Conservation (phyloP, 2,797 vertebrate species). For the Pagetopsis macropterus region DNA sequence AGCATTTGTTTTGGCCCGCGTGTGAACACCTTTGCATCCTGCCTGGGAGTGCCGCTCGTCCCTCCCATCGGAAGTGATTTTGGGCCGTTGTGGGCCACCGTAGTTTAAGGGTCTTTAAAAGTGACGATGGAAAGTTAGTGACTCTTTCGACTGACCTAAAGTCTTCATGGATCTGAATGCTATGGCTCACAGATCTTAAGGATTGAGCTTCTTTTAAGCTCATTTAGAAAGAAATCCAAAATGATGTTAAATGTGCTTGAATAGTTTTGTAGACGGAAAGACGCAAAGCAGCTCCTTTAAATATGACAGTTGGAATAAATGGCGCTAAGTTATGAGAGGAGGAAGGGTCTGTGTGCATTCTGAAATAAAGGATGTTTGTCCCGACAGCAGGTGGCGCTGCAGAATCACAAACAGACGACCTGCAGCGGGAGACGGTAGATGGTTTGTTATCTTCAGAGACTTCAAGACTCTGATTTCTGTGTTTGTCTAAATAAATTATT, state of each 20-base stretch:
- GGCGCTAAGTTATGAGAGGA: background rate
- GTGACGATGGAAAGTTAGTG: background rate
- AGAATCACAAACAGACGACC: conserved; percentile 44
- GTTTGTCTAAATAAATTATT: conserved; percentile 69
- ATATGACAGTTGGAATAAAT: background rate
- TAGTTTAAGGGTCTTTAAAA: no score
- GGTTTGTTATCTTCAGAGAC: conserved; percentile 39
- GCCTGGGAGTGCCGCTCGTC: no score
- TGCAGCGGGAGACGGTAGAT: conserved; percentile 20
- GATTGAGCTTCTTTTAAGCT: background rate
- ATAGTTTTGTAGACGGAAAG: background rate
- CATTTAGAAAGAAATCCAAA: background rate
- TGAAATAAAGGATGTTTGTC: background rate
- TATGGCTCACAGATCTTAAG: no score
- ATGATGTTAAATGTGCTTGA: no score
- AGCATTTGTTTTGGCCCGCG: no score
- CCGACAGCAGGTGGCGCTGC: conserved; percentile 74
- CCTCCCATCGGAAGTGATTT: no score
- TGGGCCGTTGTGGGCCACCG: no score
- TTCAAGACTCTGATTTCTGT: background rate
- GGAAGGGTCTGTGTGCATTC: conserved; percentile 3
- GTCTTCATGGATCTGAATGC: no score
- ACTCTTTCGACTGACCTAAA: no score
- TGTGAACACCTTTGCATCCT: no score
- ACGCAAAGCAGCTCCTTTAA: conserved; percentile 3